Evolutionary conservation across 2,888 invertebrate species (phyloP), one percentile per base, ranked within the genome.

Genomic region (Alloplasta piceator): DNA sequence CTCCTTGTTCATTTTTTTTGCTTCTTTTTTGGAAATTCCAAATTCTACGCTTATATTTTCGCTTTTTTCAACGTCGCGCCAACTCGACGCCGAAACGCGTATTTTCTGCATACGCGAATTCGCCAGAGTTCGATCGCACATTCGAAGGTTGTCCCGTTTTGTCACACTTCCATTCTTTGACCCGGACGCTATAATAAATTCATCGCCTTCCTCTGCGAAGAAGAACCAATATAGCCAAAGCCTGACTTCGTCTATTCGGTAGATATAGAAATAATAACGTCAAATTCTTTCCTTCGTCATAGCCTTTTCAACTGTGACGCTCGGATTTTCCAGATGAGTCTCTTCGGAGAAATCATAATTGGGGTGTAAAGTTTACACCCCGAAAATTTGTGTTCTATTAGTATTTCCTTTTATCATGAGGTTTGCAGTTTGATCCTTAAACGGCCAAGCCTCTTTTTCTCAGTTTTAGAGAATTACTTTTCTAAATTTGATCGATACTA

Each of bases 181-280:
- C 52, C 64, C 73, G 64, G 73, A 64, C 64, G 46, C 64, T 43
- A 63, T 12, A 66, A 58, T 61, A 5, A 46, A 56, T 56, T 56
- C 52, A 64, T n/a, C 50, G 6, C 14, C 14, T 36, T n/a, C 5
- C 4, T 58, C 38, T 5, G n/a, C 39, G 0, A 5, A 26, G 26
- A 26, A 5, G 26, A 36, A 63, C 46, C 26, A 10, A 10, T 6
- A 43, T 26, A 26, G 26, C 26, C 26, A 26, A 26, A 26, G 26
- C 2, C 12, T 16, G 41, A 9, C 6, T 63, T 1, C 4, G 4
- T 60, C 60, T 38, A 26, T 60, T 39, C 26, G 26, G 26, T 26
- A 3, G 26, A 26, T 2, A 26, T 26, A 26, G 26, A 26, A 26
- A 26, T 26, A 26, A 26, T 26, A 26, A 26, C 26, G 26, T 26